These are phyloP conservation scores for Calliscelio sp. DNA, from an alignment of 2,888 invertebrate species.

Conservation along the genomic window DNA sequence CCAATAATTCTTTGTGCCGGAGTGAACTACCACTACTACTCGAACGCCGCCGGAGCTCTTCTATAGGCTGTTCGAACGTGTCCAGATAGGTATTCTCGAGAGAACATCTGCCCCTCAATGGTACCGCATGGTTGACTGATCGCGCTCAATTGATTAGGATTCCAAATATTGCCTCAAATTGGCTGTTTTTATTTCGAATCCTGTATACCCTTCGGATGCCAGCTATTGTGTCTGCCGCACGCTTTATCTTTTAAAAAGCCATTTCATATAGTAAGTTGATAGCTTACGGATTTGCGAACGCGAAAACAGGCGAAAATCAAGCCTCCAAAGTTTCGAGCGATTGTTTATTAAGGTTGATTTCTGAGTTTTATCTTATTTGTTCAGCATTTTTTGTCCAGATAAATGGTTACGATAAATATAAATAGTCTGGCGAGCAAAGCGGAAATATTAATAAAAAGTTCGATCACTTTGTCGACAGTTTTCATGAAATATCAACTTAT, in stretches of 20 bases:
- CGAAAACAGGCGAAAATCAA: conserved; percentile 6
- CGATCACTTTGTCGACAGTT: no score
- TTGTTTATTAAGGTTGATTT: conserved; percentile 17
- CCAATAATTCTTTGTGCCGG: conserved; percentile 82
- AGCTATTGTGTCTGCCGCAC: conserved; percentile 39
- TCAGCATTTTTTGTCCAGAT: no score
- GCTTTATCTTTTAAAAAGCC: conserved; percentile 51
- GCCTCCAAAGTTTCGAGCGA: not conserved
- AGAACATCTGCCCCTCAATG: conserved; percentile 64
- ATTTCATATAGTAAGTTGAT: conserved; percentile 58
- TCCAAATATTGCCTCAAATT: conserved; percentile 83
- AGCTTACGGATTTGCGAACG: conserved; percentile 39
- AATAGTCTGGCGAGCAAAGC: not conserved
- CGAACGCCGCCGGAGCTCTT: conserved; percentile 51
- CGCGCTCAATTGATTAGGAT: conserved; percentile 83
- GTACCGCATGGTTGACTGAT: conserved; percentile 79
- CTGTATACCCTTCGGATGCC: conserved; percentile 51
- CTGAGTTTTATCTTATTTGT: not conserved
- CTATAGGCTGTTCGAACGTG: conserved; percentile 67
- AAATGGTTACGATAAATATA: no score
- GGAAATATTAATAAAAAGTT: no score
- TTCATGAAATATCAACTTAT: no score
- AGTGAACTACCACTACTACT: conserved; percentile 74
- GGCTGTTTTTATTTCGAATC: conserved; percentile 74
- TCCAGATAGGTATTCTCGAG: conserved; percentile 69